Evolutionary conservation across 1,140 invertebrate genomes (phyloP), one percentile per base, ranked within the genome.

Genomic region (Prorops nasuta): DNA sequence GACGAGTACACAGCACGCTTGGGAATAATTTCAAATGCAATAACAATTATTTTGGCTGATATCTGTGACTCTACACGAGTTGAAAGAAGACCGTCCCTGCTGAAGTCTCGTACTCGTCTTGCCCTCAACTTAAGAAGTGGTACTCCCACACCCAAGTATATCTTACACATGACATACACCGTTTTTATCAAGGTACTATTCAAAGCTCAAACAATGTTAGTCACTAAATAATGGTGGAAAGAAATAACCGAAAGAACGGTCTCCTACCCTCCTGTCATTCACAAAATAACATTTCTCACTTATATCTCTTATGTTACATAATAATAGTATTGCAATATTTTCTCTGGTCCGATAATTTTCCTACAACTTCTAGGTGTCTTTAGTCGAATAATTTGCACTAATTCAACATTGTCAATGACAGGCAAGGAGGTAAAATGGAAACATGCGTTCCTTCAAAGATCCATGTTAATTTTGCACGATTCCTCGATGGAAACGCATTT

Each of bases 191-290:
- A 76, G 66, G 68, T 77, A 78, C 74, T 78, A 77, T 75, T 76
- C 71, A 67, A 77, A 78, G 76, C 76, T 78, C 72, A 77, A 78
- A 78, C 74, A 75, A 75, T 77, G 76, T 78, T 78, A 78, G 74
- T 78, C 71, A 78, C 74, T 77, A 78, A 66, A 69, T 78, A 75
- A 76, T 75, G 70, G 72, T 78, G 72, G 72, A 73, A 72, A 72
- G 52, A 75, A 74, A 71, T 66, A 72, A 70, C 56, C 68, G 66
- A 72, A 72, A 70, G 63, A 64, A 67, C 54, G 65, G 64, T 71
- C 67, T 57, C 54, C 59, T 42, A 59, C 60, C 70, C 65, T 64
- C 54, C 55, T 64, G 43, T 51, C 46, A 50, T 43, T 44, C 44
- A n/a, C n/a, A n/a, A n/a, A n/a, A n/a, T n/a, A n/a, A n/a, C n/a